A percentile compares a stretch with the other conserved stretches of the same genome.
These are phyloP conservation scores for Odontothrips loti DNA, from an alignment of 2,888 invertebrate species.

Conservation along the genomic window DNA sequence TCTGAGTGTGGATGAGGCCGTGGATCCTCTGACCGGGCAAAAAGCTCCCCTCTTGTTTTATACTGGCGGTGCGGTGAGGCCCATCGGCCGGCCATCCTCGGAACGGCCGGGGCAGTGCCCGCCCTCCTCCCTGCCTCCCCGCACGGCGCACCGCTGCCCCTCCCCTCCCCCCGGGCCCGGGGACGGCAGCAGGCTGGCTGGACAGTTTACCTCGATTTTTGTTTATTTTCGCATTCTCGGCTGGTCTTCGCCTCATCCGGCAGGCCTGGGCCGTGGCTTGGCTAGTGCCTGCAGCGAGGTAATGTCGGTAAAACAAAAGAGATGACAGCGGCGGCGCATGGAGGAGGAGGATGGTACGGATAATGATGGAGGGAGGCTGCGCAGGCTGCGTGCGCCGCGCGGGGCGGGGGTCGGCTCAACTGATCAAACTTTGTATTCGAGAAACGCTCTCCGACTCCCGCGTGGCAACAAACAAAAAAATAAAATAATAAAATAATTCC, in stretches of 20 bases:
- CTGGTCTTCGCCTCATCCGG: background rate
- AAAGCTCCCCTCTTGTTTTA: background rate
- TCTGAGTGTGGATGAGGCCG: background rate
- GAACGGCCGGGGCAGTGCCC: background rate
- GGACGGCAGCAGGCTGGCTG: no score
- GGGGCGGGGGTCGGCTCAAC: no score
- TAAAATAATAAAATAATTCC: no score
- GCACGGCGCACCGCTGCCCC: background rate
- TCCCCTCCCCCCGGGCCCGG: background rate
- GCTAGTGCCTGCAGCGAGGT: background rate
- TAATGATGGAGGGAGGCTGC: no score
- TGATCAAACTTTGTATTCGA: no score
- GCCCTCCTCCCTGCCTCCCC: background rate
- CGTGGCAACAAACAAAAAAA: no score
- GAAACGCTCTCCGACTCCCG: no score
- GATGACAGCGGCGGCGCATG: background rate
- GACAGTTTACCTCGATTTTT: background rate
- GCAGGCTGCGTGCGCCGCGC: no score
- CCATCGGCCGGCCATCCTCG: background rate
- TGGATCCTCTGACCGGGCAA: background rate
- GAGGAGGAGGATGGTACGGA: background rate
- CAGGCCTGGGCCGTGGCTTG: no score
- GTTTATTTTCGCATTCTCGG: slow-evolving; percentile 12
- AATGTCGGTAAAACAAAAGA: background rate
- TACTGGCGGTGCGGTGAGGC: background rate